Evolutionary conservation across 2,113 vertebrate species (phyloP).

Genomic region (Percina caprodes): DNA sequence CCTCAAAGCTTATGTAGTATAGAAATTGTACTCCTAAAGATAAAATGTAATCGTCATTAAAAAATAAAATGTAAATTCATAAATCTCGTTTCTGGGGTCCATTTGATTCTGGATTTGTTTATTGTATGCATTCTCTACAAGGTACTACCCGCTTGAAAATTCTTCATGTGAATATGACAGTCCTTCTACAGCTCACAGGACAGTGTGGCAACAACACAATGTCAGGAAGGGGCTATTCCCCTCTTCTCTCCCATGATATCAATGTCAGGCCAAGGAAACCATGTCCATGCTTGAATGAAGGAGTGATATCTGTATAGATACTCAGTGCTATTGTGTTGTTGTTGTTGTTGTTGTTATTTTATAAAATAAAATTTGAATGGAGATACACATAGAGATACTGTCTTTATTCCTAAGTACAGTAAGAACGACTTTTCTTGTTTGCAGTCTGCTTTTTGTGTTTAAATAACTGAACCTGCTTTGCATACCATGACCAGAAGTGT

Average conservation of each 20-base stretch:
- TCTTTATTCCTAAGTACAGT: background rate
- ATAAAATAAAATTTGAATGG: conserved; percentile 73
- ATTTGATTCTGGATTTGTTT: conserved; percentile 40
- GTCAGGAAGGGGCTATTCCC: conserved; percentile 11
- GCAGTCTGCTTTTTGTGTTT: background rate
- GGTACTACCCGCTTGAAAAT: conserved; percentile 31
- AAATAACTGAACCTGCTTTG: background rate
- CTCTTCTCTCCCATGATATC: conserved; percentile 11
- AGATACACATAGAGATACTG: conserved; percentile 8
- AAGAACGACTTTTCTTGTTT: background rate
- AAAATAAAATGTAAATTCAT: conserved; percentile 67
- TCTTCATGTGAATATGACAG: conserved; percentile 17
- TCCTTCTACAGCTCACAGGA: background rate
- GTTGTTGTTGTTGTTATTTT: conserved; percentile 67
- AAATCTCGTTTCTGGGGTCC: conserved; percentile 45
- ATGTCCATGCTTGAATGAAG: conserved; percentile 51
- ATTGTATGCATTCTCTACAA: conserved; percentile 33
- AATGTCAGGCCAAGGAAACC: conserved; percentile 19
- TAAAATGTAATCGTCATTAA: conserved; percentile 46
- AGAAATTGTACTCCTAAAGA: conserved; percentile 42
- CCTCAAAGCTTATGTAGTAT: conserved; percentile 59
- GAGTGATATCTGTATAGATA: conserved; percentile 77
- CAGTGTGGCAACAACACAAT: conserved; percentile 25
- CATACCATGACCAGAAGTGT: background rate
- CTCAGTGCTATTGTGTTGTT: conserved; percentile 63